These are phyloP conservation scores for Aradus depressus DNA, from an alignment of 2,888 invertebrate species.

Conservation along the genomic window DNA sequence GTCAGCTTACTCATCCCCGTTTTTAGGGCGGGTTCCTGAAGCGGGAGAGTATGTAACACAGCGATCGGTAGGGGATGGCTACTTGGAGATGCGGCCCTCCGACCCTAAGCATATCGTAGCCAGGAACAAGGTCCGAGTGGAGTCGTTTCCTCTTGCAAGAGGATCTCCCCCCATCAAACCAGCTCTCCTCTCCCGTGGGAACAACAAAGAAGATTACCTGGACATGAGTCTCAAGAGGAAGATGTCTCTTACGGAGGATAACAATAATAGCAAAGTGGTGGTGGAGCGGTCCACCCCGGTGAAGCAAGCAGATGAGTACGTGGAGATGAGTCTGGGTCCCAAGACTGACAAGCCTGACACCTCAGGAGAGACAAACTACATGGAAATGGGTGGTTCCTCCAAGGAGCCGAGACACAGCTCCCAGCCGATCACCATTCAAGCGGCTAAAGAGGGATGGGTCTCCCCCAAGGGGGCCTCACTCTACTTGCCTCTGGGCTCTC, in stretches of 20 bases:
- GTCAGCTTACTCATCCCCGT: conserved; percentile 25
- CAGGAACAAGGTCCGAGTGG: conserved; percentile 28
- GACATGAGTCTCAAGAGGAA: conserved; percentile 36
- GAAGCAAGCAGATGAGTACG: conserved; percentile 45
- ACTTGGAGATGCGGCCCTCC: conserved; percentile 41
- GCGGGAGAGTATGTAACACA: conserved; percentile 28
- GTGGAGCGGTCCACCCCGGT: too few species aligned
- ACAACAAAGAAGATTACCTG: conserved; percentile 33
- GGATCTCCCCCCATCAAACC: conserved; percentile 27
- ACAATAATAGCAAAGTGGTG: conserved; percentile 29
- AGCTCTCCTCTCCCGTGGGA: conserved; percentile 14
- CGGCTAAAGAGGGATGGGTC: conserved; percentile 33
- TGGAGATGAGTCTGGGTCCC: conserved; percentile 44
- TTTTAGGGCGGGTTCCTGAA: conserved; percentile 33
- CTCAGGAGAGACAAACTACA: background rate
- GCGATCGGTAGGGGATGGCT: conserved; percentile 31
- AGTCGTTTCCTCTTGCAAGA: conserved; percentile 26
- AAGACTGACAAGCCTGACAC: background rate
- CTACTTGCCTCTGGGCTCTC: conserved; percentile 36
- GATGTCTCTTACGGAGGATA: conserved; percentile 28
- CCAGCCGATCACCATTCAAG: conserved; percentile 51
- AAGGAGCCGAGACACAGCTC: conserved; percentile 39
- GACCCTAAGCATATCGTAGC: conserved; percentile 28
- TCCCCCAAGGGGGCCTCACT: conserved; percentile 29
- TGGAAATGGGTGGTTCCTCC: conserved; percentile 13